Percentiles rank a stretch among this genome's conserved stretches.
These are phyloP conservation scores for Pseudomyrmex dendroicus DNA, from an alignment of 1,140 invertebrate species.

Conservation along the genomic window DNA sequence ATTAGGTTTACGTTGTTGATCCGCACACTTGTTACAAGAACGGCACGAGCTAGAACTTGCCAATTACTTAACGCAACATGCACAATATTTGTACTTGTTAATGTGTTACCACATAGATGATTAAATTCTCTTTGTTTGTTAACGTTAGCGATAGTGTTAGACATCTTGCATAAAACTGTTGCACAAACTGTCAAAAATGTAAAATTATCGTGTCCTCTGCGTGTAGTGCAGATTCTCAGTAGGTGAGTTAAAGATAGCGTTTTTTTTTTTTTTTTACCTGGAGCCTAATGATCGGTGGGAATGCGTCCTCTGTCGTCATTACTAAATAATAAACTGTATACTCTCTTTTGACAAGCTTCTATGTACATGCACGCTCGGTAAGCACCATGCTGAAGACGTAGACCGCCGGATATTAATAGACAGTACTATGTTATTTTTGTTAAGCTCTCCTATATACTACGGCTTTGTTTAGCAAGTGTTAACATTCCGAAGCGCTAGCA, in stretches of 20 bases:
- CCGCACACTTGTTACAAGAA: not conserved
- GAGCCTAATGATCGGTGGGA: constrained; percentile 79
- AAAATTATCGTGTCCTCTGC: not conserved
- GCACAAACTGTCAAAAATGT: not conserved
- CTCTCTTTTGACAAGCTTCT: constrained; percentile 75
- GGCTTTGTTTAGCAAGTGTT: constrained; percentile 37
- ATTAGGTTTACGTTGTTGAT: not conserved
- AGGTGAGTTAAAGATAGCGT: not conserved
- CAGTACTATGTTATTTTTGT: constrained; percentile 71
- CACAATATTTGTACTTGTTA: not conserved
- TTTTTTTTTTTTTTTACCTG: constrained; percentile 75
- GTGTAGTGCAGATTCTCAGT: no score
- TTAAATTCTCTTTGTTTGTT: not conserved
- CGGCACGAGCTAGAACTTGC: not conserved
- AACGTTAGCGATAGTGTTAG: not conserved
- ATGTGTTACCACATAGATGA: not conserved
- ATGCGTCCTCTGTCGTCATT: constrained; percentile 78
- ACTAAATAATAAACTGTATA: constrained; percentile 77
- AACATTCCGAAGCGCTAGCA: not conserved
- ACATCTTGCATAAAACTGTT: not conserved
- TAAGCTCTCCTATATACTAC: constrained; percentile 63
- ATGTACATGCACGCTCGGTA: constrained; percentile 76
- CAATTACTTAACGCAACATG: not conserved
- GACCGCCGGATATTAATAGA: constrained; percentile 79
- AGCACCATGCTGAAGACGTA: constrained; percentile 77